Evolutionary conservation across 2,797 vertebrate genomes (phyloP), one percentile per base, ranked within the genome.

Genomic region (Sciurus vulgaris): DNA sequence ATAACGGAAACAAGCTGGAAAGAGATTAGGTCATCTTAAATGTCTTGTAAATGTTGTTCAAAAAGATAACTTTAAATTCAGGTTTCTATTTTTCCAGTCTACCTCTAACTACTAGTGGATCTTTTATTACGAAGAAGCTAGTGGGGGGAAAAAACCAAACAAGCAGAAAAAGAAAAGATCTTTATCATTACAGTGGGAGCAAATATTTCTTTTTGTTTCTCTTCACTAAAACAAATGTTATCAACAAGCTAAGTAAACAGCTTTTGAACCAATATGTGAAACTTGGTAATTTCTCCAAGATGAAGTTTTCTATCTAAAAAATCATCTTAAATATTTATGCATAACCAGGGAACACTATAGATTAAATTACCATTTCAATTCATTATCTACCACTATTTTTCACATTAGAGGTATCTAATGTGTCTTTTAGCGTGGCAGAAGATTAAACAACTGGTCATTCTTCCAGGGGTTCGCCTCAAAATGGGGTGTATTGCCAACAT

Each of bases 221-320:
- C 85, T 92, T 96, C 88, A 93, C 63, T 86, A 86, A 97, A 97
- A 91, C 79, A 91, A 91, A 92, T n/a, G 59, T 44, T 88, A 88
- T 49, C 1, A 5, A 72, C 65, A 93, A 72, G 24, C 79, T n/a
- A 65, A 92, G 67, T 22, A 56, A 56, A 56, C 77, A 95, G 94
- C 59, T 88, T 96, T 95, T 92, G 72, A 95, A 92, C 54, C 51
- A 94, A 70, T 65, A 87, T 72, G 28, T 63, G 86, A 91, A 87
- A 81, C 56, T 54, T 87, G 89, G 82, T 63, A 94, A 91, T 61
- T 94, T 84, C 30, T 95, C 83, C 33, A 63, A 81, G 51, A 65
- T 87, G 72, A 95, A 84, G 33, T 84, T 89, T 94, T 86, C 41
- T 81, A 79, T 59, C 17, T 90, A 51, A 91, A 95, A 91, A 79